Evolutionary conservation across 2,113 vertebrate species (phyloP), one percentile per base, ranked within the genome.

Genomic region (Scomber colias): DNA sequence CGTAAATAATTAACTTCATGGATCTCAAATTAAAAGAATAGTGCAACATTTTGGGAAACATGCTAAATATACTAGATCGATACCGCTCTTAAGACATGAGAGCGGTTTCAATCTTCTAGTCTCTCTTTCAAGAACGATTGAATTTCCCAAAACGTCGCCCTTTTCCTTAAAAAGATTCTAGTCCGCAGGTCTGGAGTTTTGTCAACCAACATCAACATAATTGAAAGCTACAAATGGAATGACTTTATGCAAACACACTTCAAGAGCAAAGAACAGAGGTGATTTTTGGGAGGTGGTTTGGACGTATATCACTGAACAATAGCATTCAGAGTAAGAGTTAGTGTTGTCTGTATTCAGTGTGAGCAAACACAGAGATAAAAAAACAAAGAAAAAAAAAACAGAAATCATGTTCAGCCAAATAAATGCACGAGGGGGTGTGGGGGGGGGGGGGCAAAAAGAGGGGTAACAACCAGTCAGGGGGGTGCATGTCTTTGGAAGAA

Each of bases 321-420:
- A 61, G 75, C 71, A 89, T 86, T 92, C 87, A 87, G 87, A 87
- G 82, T 87, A 91, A 92, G 91, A 86, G 92, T 95, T 93, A 93
- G 85, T 81, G 92, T 92, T 93, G 94, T 94, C 91, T 94, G 93
- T 93, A 90, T 95, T 94, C 94, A 94, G 93, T 94, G 87, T 89
- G 92, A 93, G 92, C 92, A 92, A 89, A 89, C 83, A 92, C 77
- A 90, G 67, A 87, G 65, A 54, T 21, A 79, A 81, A 69, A 64
- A 73, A 62, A 89, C 83, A 92, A 75, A 90, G 67, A 87, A 62
- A 54, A 87, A 62, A 54, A 79, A 81, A 69, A 64, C 71, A 62
- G 74, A 84, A 71, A 79, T 73, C 63, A 89, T 88, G 87, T 93
- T 90, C 79, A 88, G 83, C 90, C 84, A 90, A 91, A 91, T 87